Evolutionary conservation across 53 echinoderm and acorn worm genomes (phyloP).

Genomic region (Patiria pectinifera): DNA sequence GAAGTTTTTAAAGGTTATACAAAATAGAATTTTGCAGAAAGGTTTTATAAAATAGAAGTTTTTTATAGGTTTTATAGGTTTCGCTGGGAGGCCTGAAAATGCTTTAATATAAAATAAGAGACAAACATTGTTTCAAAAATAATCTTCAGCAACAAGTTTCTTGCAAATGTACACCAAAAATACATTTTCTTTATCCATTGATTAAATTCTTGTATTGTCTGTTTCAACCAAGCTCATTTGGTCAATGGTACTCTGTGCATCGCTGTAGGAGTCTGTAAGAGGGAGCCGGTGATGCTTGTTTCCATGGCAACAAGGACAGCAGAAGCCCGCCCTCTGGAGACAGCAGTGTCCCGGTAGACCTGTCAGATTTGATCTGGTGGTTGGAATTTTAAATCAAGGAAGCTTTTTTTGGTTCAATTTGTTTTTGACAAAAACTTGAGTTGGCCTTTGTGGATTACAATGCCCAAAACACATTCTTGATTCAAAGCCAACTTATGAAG

Average conservation of each 20-base stretch:
- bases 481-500: too few species aligned
- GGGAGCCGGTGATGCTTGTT: slow-evolving; percentile 42
- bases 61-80: too few species aligned
- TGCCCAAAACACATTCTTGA: too few species aligned
- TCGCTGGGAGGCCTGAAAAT: too few species aligned
- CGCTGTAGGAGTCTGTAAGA: slow-evolving; percentile 15
- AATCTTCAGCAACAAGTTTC: neutral
- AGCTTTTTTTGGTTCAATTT: neutral
- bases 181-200: neutral
- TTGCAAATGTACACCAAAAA: neutral
- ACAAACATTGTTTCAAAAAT: too few species aligned
- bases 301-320: slow-evolving; percentile 29
- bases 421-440: neutral
- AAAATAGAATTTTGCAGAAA: too few species aligned
- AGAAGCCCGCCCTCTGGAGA: slow-evolving; percentile 14
- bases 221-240: neutral
- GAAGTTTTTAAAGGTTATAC: too few species aligned
- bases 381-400: neutral
- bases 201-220: neutral
- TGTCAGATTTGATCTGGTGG: slow-evolving; percentile 1
- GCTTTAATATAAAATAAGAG: too few species aligned
- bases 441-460: neutral
- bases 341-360: slow-evolving; percentile 35
- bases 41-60: too few species aligned
- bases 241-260: neutral